Evolutionary conservation across 23 tunicate genomes (phyloP), one percentile per base, ranked within the genome.

Genomic region (Ciona savignyi): DNA sequence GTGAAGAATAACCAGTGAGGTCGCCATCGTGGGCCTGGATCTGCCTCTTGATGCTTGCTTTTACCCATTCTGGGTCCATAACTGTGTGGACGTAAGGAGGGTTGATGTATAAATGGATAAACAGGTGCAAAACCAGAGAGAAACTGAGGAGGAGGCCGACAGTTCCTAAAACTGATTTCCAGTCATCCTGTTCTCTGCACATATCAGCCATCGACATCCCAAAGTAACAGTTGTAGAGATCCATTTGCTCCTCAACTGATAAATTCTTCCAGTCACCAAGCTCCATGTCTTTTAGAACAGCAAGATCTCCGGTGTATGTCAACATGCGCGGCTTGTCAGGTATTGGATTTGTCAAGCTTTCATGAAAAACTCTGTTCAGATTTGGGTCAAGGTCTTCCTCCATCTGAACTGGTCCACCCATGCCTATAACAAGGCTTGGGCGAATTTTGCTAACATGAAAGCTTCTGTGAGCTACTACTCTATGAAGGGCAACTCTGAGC

Each of bases 131-230:
- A 2, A 63, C 32, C 23, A 83, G 62, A 22, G 70, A 34, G 25
- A 90, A 74, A 28, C 83, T 66, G 33, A 35, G 20, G 0, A 78
- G 20, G 19, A 83, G 23, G 48, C 63, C 15, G 22, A 62, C 66
- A 25, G 61, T 60, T 0, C 97, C 97, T 20, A 85, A 15, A 1
- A 48, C 74, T 28, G 74, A 72, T 42, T 91, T 91, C 86, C 86
- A 91, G 25, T 56, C 68, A 67, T 91, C 97, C 3, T 31, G 70
- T n/a, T 63, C 74, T 28, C 86, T 77, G 2, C 60, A 63, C 90
- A 91, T 84, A 28, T 91, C 97, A 34, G 91, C 82, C 70, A 91
- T 80, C n/a, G 86, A 63, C 91, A 80, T 84, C 68, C 97, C 62
- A 65, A 91, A 91, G 71, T 84, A 85, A 63, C 74, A 29, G 73